Evolutionary conservation across 2,797 vertebrate species (phyloP).

Genomic region (Sebastes minor): DNA sequence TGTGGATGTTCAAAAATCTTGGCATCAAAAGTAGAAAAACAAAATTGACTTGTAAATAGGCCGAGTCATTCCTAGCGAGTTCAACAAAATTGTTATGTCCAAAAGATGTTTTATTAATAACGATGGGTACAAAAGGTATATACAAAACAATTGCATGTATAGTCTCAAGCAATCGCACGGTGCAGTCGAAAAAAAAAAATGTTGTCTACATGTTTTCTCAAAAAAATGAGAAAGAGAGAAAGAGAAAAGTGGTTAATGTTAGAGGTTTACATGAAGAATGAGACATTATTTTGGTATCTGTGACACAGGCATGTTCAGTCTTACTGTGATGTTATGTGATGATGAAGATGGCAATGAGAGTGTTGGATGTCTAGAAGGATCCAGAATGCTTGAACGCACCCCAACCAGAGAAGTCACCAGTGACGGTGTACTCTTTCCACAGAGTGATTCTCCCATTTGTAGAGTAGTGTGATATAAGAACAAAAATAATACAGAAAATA

Average conservation of each 20-base stretch:
- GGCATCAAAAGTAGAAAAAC: constrained; percentile 76
- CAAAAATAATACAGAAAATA: constrained; percentile 78
- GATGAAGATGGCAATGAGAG: constrained; percentile 44
- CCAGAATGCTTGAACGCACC: constrained; percentile 55
- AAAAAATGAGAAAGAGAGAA: constrained; percentile 57
- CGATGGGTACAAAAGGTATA: constrained; percentile 79
- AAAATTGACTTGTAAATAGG: constrained; percentile 83
- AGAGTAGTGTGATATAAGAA: constrained; percentile 89
- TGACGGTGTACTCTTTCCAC: constrained; percentile 61
- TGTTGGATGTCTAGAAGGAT: constrained; percentile 38
- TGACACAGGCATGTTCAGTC: constrained; percentile 88
- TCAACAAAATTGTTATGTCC: constrained; percentile 80
- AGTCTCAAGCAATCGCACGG: constrained; percentile 89
- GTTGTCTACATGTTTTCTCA: constrained; percentile 85
- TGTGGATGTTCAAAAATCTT: constrained; percentile 83
- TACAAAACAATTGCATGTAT: constrained; percentile 90
- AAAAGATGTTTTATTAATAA: constrained; percentile 82
- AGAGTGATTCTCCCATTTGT: constrained; percentile 84
- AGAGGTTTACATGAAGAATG: constrained; percentile 68
- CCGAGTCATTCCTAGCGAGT: constrained; percentile 79
- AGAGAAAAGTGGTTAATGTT: constrained; percentile 56
- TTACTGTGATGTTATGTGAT: constrained; percentile 83
- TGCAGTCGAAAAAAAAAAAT: constrained; percentile 78
- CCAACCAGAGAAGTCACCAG: constrained; percentile 59
- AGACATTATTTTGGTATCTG: constrained; percentile 77